Conservation (phyloP, 2,113 vertebrate genomes). For the Martes martes region DNA sequence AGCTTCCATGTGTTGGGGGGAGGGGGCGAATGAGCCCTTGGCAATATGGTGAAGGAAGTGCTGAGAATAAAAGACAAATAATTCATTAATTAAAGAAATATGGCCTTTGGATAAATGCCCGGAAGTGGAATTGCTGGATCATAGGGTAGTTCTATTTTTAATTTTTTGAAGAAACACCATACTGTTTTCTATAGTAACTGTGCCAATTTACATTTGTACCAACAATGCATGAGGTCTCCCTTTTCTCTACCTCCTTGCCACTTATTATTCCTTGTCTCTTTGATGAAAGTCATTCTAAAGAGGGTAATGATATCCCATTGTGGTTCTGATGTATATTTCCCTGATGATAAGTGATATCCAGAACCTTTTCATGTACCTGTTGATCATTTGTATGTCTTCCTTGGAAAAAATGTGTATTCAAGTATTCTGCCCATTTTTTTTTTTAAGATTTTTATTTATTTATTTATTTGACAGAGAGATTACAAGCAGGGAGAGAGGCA, state of each 20-base stretch:
- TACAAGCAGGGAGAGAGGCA: too few relatives aligned
- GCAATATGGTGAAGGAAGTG: neutral
- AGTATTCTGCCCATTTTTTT: neutral
- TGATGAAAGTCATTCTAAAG: neutral
- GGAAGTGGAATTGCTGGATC: neutral
- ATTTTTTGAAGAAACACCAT: neutral
- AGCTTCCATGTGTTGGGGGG: neutral
- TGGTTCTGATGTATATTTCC: neutral
- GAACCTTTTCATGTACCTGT: neutral
- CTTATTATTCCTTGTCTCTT: neutral
- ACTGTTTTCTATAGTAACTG: neutral
- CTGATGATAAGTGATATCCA: neutral
- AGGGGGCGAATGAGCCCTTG: too few relatives aligned
- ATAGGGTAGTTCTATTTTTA: neutral
- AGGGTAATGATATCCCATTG: neutral
- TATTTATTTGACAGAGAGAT: too few relatives aligned
- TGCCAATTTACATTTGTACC: neutral
- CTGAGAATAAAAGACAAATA: neutral
- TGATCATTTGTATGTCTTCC: neutral
- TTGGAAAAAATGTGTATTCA: neutral
- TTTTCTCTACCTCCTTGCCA: neutral
- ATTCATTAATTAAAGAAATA: neutral
- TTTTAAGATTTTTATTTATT: too few relatives aligned
- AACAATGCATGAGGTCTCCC: neutral
- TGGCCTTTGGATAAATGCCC: neutral